Evolutionary conservation across 2,113 vertebrate species (phyloP).

Genomic region (Macquaria australasica): DNA sequence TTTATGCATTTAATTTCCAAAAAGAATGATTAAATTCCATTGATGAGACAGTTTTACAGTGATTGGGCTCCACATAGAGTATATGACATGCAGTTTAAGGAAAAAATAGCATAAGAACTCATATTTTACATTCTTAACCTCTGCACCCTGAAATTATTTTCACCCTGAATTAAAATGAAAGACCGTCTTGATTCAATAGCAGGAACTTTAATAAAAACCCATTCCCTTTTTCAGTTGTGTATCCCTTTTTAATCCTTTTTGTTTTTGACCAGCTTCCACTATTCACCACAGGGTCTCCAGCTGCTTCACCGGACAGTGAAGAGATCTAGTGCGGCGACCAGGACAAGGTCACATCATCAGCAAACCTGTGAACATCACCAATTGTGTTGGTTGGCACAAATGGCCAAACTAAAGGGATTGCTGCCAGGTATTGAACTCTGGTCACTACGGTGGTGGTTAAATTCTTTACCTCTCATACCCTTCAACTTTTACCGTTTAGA

Average conservation of each 20-base stretch:
- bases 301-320: neutral
- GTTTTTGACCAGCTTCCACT: neutral
- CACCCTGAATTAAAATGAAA: slow-evolving; percentile 68
- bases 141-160: slow-evolving; percentile 65
- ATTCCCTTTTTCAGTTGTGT: neutral
- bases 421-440: neutral
- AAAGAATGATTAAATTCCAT: slow-evolving; percentile 73
- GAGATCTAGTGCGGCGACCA: neutral
- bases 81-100: slow-evolving; percentile 82
- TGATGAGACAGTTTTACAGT: slow-evolving; percentile 81
- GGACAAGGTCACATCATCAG: slow-evolving; percentile 20
- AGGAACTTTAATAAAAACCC: slow-evolving; percentile 5
- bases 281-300: neutral
- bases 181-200: slow-evolving; percentile 10
- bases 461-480: slow-evolving; percentile 6
- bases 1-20: slow-evolving; percentile 80
- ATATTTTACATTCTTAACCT: slow-evolving; percentile 76
- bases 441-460: neutral
- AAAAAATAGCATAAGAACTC: slow-evolving; percentile 63
- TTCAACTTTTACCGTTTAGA: slow-evolving; percentile 60
- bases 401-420: slow-evolving; percentile 28
- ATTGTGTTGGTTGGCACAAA: neutral
- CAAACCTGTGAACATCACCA: neutral
- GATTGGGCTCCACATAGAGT: slow-evolving; percentile 79
- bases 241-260: neutral